Evolutionary conservation across 2,113 vertebrate genomes (phyloP).

Genomic region (Sander lucioperca): DNA sequence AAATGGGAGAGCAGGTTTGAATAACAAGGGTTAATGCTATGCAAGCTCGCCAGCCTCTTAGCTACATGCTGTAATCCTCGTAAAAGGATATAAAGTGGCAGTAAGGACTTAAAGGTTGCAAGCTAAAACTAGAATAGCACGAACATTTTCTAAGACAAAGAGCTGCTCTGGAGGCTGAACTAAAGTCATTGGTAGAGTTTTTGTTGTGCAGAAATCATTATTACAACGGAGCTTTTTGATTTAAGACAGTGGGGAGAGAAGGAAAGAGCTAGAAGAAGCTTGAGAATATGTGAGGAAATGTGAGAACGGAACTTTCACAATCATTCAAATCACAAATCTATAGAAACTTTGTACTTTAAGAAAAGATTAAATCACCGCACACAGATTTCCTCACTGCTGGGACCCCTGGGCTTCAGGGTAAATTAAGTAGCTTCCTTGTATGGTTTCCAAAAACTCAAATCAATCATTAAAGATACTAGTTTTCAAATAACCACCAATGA

Average conservation of each 20-base stretch:
- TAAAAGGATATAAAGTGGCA: slow-evolving; percentile 4
- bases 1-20: slow-evolving; percentile 28
- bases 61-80: slow-evolving; percentile 1
- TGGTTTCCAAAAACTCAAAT: too few species aligned
- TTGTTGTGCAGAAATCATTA: not conserved
- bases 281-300: not conserved
- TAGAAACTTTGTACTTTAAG: not conserved
- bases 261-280: not conserved
- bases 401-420: too few species aligned
- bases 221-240: not conserved
- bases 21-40: slow-evolving; percentile 27
- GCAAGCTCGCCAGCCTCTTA: not conserved
- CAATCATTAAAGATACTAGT: too few species aligned
- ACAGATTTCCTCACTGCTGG: not conserved
- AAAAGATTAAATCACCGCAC: not conserved
- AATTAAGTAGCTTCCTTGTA: too few species aligned
- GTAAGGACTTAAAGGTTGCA: not conserved
- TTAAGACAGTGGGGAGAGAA: not conserved
- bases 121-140: not conserved
- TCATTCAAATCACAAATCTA: not conserved
- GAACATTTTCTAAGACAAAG: not conserved
- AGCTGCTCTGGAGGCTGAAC: not conserved
- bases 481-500: too few species aligned
- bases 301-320: not conserved
- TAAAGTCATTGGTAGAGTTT: not conserved